Evolutionary conservation across 2,888 invertebrate species (phyloP).

Genomic region (Xanthia icteritia): DNA sequence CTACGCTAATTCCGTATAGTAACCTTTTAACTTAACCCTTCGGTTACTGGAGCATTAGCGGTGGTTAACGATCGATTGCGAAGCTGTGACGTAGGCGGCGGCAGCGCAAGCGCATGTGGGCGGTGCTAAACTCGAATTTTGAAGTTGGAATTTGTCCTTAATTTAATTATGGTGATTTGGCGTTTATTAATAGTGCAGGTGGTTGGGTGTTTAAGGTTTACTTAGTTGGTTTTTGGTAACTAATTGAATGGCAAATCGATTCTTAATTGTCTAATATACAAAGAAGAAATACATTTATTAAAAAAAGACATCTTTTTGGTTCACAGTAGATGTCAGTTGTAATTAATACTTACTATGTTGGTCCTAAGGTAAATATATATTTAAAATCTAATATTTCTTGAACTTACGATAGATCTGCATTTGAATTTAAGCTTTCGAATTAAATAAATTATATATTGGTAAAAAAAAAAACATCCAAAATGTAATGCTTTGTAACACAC

Average conservation of each 20-base stretch:
- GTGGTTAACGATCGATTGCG: conserved; percentile 60
- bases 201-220: not conserved
- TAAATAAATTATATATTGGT: not conserved
- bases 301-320: too few species aligned
- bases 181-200: not conserved
- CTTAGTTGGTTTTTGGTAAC: not conserved
- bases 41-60: conserved; percentile 57
- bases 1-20: conserved; percentile 57
- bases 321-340: too few species aligned
- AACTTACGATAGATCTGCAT: not conserved
- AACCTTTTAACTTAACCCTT: conserved; percentile 56
- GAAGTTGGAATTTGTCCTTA: conserved; percentile 54
- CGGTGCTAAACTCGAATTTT: conserved; percentile 43
- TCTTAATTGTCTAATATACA: not conserved
- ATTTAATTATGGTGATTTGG: conserved; percentile 40
- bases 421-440: not conserved
- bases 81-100: conserved; percentile 67
- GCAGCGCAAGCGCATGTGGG: conserved; percentile 61
- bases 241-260: not conserved
- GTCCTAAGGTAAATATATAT: too few species aligned
- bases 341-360: too few species aligned
- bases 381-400: not conserved
- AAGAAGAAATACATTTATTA: too few species aligned
- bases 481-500: not conserved
- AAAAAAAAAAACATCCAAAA: not conserved